These are phyloP conservation scores for Agrochola circellaris DNA, from an alignment of 2,888 invertebrate species.

Conservation along the genomic window DNA sequence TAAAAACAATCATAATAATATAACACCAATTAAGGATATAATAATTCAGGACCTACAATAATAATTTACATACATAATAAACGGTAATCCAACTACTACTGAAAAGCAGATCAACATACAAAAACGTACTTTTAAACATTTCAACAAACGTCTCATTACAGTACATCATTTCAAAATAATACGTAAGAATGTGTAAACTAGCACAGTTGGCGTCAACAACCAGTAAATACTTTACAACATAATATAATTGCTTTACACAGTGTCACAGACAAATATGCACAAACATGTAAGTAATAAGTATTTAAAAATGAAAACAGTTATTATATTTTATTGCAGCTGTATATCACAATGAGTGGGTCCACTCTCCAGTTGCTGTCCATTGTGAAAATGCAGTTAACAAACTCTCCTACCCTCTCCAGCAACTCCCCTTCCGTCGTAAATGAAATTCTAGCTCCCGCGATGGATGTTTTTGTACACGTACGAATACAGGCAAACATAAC, in stretches of 20 bases:
- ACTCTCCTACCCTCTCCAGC: background rate
- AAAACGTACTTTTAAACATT: slow-evolving; percentile 33
- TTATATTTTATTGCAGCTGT: slow-evolving; percentile 23
- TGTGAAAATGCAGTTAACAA: slow-evolving; percentile 2
- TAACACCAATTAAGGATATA: slow-evolving; percentile 49
- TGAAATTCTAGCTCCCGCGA: background rate
- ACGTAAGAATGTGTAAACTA: slow-evolving; percentile 55
- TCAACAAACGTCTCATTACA: slow-evolving; percentile 40
- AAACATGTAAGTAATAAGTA: slow-evolving; percentile 6
- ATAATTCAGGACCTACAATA: slow-evolving; percentile 36
- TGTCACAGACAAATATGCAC: slow-evolving; percentile 22
- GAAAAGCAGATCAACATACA: slow-evolving; percentile 63
- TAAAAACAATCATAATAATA: slow-evolving; percentile 49
- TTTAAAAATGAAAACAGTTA: slow-evolving; percentile 15
- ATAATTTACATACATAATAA: slow-evolving; percentile 51
- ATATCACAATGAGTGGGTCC: slow-evolving; percentile 35
- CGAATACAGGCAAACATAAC: background rate
- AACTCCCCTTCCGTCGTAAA: background rate
- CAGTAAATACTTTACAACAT: slow-evolving; percentile 36
- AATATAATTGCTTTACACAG: slow-evolving; percentile 15
- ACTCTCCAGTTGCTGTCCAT: background rate
- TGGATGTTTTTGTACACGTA: slow-evolving; percentile 9
- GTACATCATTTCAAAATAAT: slow-evolving; percentile 55
- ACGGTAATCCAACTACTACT: slow-evolving; percentile 39
- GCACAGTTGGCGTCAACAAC: slow-evolving; percentile 51